Evolutionary conservation across 2,888 invertebrate genomes (phyloP).

Genomic region (Cryptocephalus primarius): DNA sequence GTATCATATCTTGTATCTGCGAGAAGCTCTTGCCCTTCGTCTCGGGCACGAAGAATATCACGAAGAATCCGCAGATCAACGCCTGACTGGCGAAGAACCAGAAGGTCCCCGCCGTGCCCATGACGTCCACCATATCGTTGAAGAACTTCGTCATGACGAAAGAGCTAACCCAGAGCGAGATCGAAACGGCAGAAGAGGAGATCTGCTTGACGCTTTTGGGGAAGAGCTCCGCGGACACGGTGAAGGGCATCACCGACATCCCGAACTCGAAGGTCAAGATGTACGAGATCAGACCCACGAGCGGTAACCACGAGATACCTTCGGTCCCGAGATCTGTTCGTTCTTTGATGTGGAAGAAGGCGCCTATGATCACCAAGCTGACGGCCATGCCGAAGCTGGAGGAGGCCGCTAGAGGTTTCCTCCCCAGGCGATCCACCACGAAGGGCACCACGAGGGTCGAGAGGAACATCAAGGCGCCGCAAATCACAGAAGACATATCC

Average conservation of each 20-base stretch:
- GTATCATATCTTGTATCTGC: constrained; percentile 59
- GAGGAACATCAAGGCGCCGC: constrained; percentile 60
- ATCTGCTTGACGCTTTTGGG: constrained; percentile 63
- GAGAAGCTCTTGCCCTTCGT: constrained; percentile 79
- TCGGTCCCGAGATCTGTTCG: constrained; percentile 32
- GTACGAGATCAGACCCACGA: constrained; percentile 58
- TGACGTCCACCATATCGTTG: constrained; percentile 40
- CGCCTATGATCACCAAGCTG: constrained; percentile 47
- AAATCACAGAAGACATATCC: constrained; percentile 59
- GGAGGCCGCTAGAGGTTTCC: constrained; percentile 55
- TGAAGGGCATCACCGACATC: constrained; percentile 67
- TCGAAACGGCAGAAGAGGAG: constrained; percentile 62
- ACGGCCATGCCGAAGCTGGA: constrained; percentile 56
- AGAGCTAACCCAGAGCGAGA: constrained; percentile 59
- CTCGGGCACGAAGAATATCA: constrained; percentile 70
- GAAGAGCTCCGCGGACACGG: constrained; percentile 68
- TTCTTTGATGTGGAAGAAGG: constrained; percentile 40
- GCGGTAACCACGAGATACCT: constrained; percentile 56
- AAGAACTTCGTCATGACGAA: constrained; percentile 65
- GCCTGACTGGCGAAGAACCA: constrained; percentile 53
- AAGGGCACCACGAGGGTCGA: constrained; percentile 61
- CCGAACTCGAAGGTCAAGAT: constrained; percentile 47
- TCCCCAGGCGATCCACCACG: constrained; percentile 66
- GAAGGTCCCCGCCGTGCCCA: constrained; percentile 56
- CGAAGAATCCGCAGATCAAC: constrained; percentile 54